These are phyloP conservation scores for Diorhabda carinulata DNA, from an alignment of 1,140 invertebrate species.

Conservation along the genomic window DNA sequence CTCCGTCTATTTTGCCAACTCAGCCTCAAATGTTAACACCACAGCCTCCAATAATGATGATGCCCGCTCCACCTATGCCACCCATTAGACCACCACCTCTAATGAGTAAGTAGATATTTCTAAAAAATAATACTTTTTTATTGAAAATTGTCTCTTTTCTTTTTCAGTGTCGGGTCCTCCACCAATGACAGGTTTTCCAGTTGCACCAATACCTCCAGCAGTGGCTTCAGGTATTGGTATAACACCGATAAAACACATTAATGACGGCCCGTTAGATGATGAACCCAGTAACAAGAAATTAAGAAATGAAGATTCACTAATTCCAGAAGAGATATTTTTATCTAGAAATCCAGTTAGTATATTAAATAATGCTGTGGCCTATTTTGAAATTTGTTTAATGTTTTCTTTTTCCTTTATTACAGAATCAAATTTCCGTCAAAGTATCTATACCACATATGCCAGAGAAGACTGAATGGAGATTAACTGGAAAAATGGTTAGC, in stretches of 20 bases:
- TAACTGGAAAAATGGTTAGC: constrained; percentile 86
- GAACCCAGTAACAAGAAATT: constrained; percentile 85
- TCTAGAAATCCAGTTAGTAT: constrained; percentile 54
- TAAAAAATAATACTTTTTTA: background rate
- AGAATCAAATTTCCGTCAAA: constrained; percentile 71
- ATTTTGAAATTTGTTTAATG: background rate
- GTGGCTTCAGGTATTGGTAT: constrained; percentile 47
- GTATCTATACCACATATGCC: constrained; percentile 76
- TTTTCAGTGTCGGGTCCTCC: constrained; percentile 49
- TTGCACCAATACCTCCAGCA: constrained; percentile 49
- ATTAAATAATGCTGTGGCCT: background rate
- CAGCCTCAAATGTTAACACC: constrained; percentile 51
- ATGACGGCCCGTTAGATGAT: constrained; percentile 59
- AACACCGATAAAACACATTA: constrained; percentile 51
- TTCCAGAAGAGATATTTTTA: constrained; percentile 83
- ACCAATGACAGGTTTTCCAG: constrained; percentile 48
- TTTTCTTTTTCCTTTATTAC: constrained; percentile 10
- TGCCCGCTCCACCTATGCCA: constrained; percentile 58
- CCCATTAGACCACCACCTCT: constrained; percentile 61
- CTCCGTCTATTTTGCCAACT: constrained; percentile 53
- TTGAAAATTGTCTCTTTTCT: background rate
- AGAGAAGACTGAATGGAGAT: constrained; percentile 93
- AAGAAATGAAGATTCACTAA: constrained; percentile 87
- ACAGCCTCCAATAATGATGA: constrained; percentile 64
- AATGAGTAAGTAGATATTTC: constrained; percentile 52